A percentile compares a stretch with the other conserved stretches of the same genome.
These are phyloP conservation scores for Pachyuromys duprasi DNA, from an alignment of 2,797 vertebrate species.

Conservation along the genomic window DNA sequence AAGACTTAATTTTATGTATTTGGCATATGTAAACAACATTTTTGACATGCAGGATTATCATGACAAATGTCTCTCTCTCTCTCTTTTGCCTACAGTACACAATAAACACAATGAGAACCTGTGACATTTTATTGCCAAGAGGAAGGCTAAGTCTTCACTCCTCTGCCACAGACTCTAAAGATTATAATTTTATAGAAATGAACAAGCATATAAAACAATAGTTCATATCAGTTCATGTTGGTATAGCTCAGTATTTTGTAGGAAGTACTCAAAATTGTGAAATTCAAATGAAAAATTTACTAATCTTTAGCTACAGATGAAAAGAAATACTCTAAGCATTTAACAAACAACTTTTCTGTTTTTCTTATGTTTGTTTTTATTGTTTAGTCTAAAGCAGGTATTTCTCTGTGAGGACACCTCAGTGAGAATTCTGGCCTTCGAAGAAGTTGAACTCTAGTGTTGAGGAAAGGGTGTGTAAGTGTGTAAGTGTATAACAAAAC, in stretches of 20 bases:
- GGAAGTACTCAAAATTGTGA: not conserved
- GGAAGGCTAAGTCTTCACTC: slow-evolving; percentile 11
- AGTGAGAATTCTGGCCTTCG: not conserved
- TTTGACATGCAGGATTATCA: slow-evolving; percentile 48
- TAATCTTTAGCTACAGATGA: not conserved
- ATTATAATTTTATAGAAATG: not conserved
- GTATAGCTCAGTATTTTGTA: not conserved
- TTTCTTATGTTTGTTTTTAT: not conserved
- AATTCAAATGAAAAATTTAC: not conserved
- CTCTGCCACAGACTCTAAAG: not conserved
- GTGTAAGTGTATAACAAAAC: not conserved
- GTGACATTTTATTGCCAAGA: slow-evolving; percentile 51
- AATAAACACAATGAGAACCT: slow-evolving; percentile 38
- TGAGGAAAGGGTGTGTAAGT: not conserved
- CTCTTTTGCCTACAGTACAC: slow-evolving; percentile 29
- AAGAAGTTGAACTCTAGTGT: not conserved
- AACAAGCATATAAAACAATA: not conserved
- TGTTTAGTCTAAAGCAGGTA: not conserved
- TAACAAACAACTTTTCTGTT: not conserved
- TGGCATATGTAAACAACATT: slow-evolving; percentile 59
- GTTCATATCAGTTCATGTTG: not conserved
- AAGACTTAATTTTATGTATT: slow-evolving; percentile 52
- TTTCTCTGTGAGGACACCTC: not conserved
- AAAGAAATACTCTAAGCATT: not conserved
- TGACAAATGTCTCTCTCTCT: not conserved